A percentile compares a stretch with the other conserved stretches of the same genome.
These are phyloP conservation scores for Laticauda colubrina DNA, from an alignment of 2,113 vertebrate genomes.

Conservation along the genomic window DNA sequence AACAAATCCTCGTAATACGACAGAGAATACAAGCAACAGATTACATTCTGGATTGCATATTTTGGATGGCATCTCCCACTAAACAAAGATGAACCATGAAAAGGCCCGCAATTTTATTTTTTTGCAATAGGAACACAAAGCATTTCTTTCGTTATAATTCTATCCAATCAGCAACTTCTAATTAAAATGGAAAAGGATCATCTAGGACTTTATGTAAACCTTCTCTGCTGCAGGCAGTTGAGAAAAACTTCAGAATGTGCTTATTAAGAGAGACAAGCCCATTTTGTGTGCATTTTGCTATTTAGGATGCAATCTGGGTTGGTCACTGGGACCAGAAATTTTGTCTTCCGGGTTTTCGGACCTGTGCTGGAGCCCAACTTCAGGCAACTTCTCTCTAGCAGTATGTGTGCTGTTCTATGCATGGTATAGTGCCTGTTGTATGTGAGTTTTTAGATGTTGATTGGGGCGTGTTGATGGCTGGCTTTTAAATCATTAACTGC, in stretches of 20 bases:
- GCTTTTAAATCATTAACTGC: not conserved
- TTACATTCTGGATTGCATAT: not conserved
- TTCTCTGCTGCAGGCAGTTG: not conserved
- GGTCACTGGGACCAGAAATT: not conserved
- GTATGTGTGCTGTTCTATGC: not conserved
- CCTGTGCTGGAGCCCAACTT: not conserved
- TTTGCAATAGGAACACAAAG: not conserved
- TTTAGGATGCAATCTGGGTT: not conserved
- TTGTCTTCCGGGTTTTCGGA: not conserved
- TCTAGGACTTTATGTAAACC: not conserved
- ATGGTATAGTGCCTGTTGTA: not conserved
- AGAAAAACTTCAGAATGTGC: not conserved
- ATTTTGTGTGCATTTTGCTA: not conserved
- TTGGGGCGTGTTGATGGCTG: not conserved
- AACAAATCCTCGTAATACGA: not conserved
- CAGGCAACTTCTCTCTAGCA: not conserved
- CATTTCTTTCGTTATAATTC: not conserved
- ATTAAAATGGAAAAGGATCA: not conserved
- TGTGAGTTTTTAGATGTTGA: not conserved
- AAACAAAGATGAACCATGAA: not conserved
- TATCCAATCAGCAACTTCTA: not conserved
- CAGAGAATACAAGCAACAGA: not conserved
- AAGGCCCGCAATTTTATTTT: not conserved
- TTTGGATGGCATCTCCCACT: not conserved
- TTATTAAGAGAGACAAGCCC: not conserved